Evolutionary conservation across 2,797 vertebrate species (phyloP).

Genomic region (Mastacembelus armatus): DNA sequence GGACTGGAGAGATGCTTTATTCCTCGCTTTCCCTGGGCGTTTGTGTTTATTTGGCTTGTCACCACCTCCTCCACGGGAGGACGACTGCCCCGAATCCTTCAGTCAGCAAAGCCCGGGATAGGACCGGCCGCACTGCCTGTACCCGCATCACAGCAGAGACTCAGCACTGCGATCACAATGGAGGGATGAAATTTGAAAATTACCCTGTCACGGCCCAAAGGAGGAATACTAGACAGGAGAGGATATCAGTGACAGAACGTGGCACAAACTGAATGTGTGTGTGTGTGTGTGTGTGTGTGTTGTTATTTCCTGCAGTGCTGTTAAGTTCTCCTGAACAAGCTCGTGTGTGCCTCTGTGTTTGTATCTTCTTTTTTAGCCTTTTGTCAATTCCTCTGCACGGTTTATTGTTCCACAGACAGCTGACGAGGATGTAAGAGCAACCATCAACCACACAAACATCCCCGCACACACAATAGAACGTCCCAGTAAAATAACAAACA

Average conservation of each 20-base stretch:
- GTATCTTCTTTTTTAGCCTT: slow-evolving; percentile 30
- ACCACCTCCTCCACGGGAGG: slow-evolving; percentile 41
- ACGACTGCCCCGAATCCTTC: slow-evolving; percentile 61
- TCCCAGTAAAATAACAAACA: slow-evolving; percentile 42
- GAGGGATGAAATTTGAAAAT: slow-evolving; percentile 38
- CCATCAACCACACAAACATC: slow-evolving; percentile 31
- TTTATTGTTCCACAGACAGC: slow-evolving; percentile 63
- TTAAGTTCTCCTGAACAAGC: slow-evolving; percentile 47
- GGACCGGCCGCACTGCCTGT: slow-evolving; percentile 34
- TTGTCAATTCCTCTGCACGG: slow-evolving; percentile 34
- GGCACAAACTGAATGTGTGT: slow-evolving; percentile 12
- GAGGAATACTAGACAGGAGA: slow-evolving; percentile 35
- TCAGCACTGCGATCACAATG: slow-evolving; percentile 59
- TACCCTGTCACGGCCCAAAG: slow-evolving; percentile 21
- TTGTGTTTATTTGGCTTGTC: slow-evolving; percentile 58
- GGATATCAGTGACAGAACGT: slow-evolving; percentile 39
- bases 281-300: slow-evolving; percentile 39
- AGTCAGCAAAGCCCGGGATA: slow-evolving; percentile 55
- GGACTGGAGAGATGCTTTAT: slow-evolving; percentile 46
- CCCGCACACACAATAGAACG: slow-evolving; percentile 23
- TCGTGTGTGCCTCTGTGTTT: slow-evolving; percentile 1
- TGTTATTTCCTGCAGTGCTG: slow-evolving; percentile 56
- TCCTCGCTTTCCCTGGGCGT: slow-evolving; percentile 48
- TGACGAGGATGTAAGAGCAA: slow-evolving; percentile 51
- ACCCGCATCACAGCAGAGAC: slow-evolving; percentile 63